phyloP scores from a whole-genome alignment of 2,113 vertebrate species.

The Carettochelys insculpta region DNA sequence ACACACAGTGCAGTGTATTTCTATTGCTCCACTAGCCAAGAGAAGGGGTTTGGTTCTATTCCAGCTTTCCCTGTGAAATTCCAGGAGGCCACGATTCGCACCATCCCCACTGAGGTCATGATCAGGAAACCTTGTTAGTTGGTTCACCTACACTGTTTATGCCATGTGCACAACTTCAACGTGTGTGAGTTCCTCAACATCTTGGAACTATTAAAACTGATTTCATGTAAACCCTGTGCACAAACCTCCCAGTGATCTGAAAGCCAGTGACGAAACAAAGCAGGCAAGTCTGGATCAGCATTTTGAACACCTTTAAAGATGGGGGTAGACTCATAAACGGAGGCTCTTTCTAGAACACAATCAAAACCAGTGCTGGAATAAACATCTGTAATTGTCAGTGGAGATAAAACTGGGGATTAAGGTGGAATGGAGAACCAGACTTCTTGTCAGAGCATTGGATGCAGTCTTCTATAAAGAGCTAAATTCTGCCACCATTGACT shows the following conservation, averaged over 20 bases:
- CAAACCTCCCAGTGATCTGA: neutral
- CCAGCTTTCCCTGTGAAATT: neutral
- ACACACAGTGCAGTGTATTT: neutral
- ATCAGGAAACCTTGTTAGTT: neutral
- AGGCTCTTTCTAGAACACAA: neutral
- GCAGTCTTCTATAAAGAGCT: neutral
- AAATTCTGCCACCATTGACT: neutral
- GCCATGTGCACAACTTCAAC: neutral
- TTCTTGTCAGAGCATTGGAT: neutral
- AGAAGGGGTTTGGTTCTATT: neutral
- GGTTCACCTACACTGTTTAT: neutral
- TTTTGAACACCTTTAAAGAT: accelerated
- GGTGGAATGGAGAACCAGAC: accelerated
- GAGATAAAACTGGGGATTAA: too few relatives aligned
- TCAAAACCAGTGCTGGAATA: neutral
- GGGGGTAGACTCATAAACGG: neutral
- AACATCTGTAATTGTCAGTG: neutral
- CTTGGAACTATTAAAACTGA: neutral
- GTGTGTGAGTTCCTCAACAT: neutral
- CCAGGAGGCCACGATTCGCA: neutral
- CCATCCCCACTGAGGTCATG: neutral
- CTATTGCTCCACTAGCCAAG: neutral
- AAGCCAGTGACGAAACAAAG: neutral
- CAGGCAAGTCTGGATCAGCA: neutral
- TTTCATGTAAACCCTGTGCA: neutral